Evolutionary conservation across 2,888 invertebrate genomes (phyloP).

Genomic region (Diabrotica balteata): DNA sequence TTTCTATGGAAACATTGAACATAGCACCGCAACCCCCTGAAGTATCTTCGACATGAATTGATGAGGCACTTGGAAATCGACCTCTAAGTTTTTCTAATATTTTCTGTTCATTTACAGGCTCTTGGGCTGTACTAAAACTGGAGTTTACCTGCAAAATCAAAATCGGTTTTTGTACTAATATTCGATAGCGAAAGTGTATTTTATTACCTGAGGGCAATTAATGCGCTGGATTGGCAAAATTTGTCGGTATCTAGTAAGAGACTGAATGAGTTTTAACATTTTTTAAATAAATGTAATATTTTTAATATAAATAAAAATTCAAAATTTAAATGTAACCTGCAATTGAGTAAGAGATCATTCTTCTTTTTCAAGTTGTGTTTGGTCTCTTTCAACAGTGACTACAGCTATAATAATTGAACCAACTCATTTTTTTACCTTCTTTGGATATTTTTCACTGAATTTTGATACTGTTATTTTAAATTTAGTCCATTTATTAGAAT

Average conservation of each 20-base stretch:
- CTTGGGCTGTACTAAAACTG: slow-evolving; percentile 5
- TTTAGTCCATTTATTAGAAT: no score
- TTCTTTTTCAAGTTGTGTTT: no score
- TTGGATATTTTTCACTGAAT: no score
- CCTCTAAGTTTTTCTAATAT: slow-evolving; percentile 59
- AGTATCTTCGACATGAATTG: slow-evolving; percentile 73
- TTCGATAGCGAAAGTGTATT: background rate
- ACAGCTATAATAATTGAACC: no score
- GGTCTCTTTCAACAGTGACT: no score
- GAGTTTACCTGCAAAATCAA: slow-evolving; percentile 14
- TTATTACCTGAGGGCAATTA: slow-evolving; percentile 9
- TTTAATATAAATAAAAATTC: no score
- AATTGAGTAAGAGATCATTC: no score
- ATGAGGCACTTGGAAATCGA: slow-evolving; percentile 69
- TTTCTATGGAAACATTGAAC: slow-evolving; percentile 76
- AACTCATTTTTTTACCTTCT: no score
- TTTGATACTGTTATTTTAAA: no score
- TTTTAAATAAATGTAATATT: background rate
- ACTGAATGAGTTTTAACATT: slow-evolving; percentile 13
- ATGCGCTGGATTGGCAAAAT: background rate
- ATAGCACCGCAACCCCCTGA: slow-evolving; percentile 85
- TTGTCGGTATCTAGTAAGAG: background rate
- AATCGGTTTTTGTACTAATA: background rate
- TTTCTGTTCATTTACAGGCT: slow-evolving; percentile 48
- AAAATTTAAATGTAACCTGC: no score